Evolutionary conservation across 2,888 invertebrate genomes (phyloP), one percentile per base, ranked within the genome.

Genomic region (Hetaerina titia): DNA sequence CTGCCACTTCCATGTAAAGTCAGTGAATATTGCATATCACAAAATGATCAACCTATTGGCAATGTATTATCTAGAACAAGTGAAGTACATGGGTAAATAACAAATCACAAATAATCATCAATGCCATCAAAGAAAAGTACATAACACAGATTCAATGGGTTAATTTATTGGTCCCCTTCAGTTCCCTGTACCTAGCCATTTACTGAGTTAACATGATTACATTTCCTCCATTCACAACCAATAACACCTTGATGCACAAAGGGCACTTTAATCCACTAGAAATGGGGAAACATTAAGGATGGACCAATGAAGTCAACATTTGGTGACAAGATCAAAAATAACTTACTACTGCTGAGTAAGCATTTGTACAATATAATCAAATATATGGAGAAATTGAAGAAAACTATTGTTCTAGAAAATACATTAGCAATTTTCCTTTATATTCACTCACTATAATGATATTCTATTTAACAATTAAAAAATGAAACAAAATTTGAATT

Each of bases 81-180:
- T 64, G 90, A 81, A 31, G 81, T 64, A 19, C 63, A 90, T 63
- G 63, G 57, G 90, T 90, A 63, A 63, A 63, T 25, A 60, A 63
- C 57, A 63, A n/a, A 90, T 63, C 60, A 90, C n/a, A 31, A 90
- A 6, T 45, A 2, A 81, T 81, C 31, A 31, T 25, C 31, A 0
- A 81, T 31, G 81, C 31, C 1, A 25, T 31, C 31, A 81, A 31
- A 31, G 81, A n/a, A 8, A 22, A n/a, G 69, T 81, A 81, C 56
- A 69, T 15, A 22, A 92, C 69, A 92, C 74, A 57, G 69, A n/a
- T 69, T n/a, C 57, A 69, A 45, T 45, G 92, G 56, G 69, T 45
- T 19, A 69, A 92, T 56, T 92, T n/a, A 57, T 92, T 92, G 92
- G 92, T 56, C 92, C 92, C 92, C 92, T 92, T 92, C 92, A 69